Base-by-base conservation (phyloP, 1,140 invertebrate species). In the Drosophila kanapiae region DNA sequence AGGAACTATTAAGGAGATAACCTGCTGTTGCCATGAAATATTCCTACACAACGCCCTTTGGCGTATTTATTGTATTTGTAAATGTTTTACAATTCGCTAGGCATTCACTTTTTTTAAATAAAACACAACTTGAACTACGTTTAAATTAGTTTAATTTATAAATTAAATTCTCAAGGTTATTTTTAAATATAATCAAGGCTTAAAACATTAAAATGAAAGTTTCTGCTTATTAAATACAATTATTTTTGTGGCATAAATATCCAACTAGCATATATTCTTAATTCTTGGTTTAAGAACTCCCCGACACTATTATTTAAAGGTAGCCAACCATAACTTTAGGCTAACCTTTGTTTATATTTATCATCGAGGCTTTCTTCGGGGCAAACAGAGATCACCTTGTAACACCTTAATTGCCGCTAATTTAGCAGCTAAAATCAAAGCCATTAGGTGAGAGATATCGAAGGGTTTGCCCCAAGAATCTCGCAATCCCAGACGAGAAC, bases 371-470 rank as follows among this genome's bases (percentile, higher is more conserved):
- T 82, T 86, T 86, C 83, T 80, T 87, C 40, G 60, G 65, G 79
- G 64, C 75, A 78, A 65, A 78, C 43, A 59, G 67, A 38, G 49
- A 75, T 87, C 63, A 87, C 76, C 72, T 83, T 87, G 80, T 87
- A 83, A 83, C 84, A 88, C 80, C 82, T 87, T 87, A 90, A 88
- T 90, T 90, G 70, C 74, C 56, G 70, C 65, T 90, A 90, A 88
- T 90, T 90, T 40, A 58, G 27, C 62, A 61, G 72, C 51, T 58
- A 37, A 70, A 62, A 69, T 42, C 45, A 59, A 38, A 72, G n/a
- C 37, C 67, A 72, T 72, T 59, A 49, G 69, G 43, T 72, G 54
- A 72, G 53, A 72, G 67, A 72, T 72, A 72, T 72, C 67, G 27
- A 72, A 72, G 40, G 67, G 53, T 38, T 71, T 37, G 54, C 51